Base-by-base conservation (phyloP, 2,888 invertebrate species). In the Mycalesis mineus region DNA sequence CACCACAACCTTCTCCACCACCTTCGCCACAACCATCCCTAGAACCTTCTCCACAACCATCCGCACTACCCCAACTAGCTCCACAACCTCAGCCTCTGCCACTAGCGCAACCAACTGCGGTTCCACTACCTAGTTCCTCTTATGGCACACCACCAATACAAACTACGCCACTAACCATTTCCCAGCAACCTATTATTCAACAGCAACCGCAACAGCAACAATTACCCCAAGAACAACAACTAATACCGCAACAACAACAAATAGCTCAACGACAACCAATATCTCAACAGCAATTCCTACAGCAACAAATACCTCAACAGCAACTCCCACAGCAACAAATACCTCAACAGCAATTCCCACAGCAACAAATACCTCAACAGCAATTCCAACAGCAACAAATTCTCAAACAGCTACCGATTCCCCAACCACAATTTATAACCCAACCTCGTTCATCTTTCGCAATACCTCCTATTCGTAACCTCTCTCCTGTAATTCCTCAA, bases 361-460 rank as follows among this genome's bases (percentile, higher is more conserved):
- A 22, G 22, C 22, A 22, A 22, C 22, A 22, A 22, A 22, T 22
- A 4, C 5, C 22, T 39, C 7, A 50, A 41, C 66, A 63, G 0
- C 39, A 33, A 9, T 65, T 69, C 17, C 55, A 60, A 50, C 57
- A 62, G 9, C 49, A 58, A 11, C 62, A 59, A 14, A 36, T 51
- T 13, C 51, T 45, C 5, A 47, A 49, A 14, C 60, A 54, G 6
- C 63, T 62, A 54, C 48, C 54, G 7, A 41, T 53, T 31, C 52
- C 45, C 7, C 71, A 67, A 28, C 66, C 64, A 6, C 68, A 65
- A 56, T 61, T 64, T 13, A 66, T 63, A 41, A 60, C 59, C 7
- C 60, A 61, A 57, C 57, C 64, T 13, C 69, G 47, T 65, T 17
- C 61, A 60, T 22, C 57, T 57, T 11, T 49, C 52, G 22, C 14